Percentiles rank a stretch among this genome's conserved stretches.
Conservation (phyloP, 2,113 vertebrate genomes). For the Mastomys natalensis region DNA sequence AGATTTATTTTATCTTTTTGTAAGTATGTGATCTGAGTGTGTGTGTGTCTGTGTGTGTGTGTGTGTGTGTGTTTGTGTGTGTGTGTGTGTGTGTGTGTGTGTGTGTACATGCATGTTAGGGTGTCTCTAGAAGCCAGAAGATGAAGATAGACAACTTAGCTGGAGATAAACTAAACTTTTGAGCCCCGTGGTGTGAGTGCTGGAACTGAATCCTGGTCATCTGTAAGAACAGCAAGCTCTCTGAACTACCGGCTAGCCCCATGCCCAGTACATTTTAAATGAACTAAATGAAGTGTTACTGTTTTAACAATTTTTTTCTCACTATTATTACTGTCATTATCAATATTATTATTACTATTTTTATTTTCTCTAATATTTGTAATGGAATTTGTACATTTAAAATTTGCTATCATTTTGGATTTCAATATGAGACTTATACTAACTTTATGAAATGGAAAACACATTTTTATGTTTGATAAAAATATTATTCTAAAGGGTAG, state of each 20-base stretch:
- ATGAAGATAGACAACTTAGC: not conserved
- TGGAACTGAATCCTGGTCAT: not conserved
- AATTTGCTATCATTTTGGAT: not conserved
- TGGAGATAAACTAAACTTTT: not conserved
- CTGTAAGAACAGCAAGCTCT: not conserved
- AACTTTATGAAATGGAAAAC: not conserved
- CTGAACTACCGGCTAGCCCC: not conserved
- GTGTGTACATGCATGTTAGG: no score
- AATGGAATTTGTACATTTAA: not conserved
- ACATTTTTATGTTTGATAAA: not conserved
- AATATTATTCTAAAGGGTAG: not conserved
- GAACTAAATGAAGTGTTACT: constrained; percentile 16
- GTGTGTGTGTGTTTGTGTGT: no score
- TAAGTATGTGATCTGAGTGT: not conserved
- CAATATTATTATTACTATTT: not conserved
- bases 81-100: no score
- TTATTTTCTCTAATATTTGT: not conserved
- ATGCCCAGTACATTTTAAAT: not conserved
- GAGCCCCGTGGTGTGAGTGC: not conserved
- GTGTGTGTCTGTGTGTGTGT: no score
- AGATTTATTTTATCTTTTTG: not conserved
- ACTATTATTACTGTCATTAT: not conserved
- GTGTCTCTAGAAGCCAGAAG: not conserved
- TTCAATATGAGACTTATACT: not conserved
- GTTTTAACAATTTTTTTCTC: not conserved